A percentile compares a stretch with the other conserved stretches of the same genome.
These are phyloP conservation scores for Platycheirus albimanus DNA, from an alignment of 2,888 invertebrate genomes.

Conservation along the genomic window DNA sequence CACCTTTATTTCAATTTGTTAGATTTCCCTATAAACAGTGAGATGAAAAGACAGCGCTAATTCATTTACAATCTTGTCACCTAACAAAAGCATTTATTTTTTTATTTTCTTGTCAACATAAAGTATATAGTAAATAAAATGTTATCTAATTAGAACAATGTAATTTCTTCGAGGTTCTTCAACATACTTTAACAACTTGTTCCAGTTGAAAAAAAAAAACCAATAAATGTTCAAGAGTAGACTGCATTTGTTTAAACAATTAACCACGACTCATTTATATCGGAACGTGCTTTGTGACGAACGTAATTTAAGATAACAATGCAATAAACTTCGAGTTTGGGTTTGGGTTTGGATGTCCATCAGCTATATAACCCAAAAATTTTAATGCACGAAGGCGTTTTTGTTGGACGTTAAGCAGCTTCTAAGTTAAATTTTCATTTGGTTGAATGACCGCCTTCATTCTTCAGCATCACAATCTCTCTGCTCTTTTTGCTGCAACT, in stretches of 20 bases:
- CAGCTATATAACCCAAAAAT: neutral
- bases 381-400: conserved; percentile 9
- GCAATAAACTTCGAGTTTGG: neutral
- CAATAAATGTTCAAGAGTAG: neutral
- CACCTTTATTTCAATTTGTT: no score
- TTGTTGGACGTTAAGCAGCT: conserved; percentile 22
- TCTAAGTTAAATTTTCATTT: conserved; percentile 4
- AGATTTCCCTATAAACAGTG: no score
- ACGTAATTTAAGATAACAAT: conserved; percentile 13
- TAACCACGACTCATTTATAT: conserved; percentile 7
- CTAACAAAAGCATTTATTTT: no score
- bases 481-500: conserved; percentile 2
- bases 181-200: neutral
- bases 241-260: conserved; percentile 1
- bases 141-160: conserved; percentile 32
- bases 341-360: neutral
- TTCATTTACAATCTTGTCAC: no score
- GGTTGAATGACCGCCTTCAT: conserved; percentile 20
- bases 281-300: neutral
- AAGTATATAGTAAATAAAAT: conserved; percentile 3
- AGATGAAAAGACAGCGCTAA: no score
- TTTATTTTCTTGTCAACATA: no score
- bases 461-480: neutral
- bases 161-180: neutral
- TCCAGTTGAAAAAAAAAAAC: neutral